phyloP scores from a whole-genome alignment of 2,797 vertebrate species.

The Yasuhikotakia modesta region DNA sequence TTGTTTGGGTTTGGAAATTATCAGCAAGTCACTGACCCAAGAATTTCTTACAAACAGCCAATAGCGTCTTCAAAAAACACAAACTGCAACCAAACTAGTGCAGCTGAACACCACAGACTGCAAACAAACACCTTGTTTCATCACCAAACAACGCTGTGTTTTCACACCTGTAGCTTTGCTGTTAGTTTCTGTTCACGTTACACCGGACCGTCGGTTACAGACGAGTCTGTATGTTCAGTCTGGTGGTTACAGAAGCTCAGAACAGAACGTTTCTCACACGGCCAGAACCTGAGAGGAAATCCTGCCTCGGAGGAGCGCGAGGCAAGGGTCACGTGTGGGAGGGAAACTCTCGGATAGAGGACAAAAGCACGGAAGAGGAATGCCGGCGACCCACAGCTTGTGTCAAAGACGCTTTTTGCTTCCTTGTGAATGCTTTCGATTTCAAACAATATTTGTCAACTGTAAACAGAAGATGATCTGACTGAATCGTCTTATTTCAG shows the following conservation, averaged over 20 bases:
- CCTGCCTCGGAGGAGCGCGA: slow-evolving; percentile 37
- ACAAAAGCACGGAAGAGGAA: slow-evolving; percentile 46
- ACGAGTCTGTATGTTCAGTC: background rate
- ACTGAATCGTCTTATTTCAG: slow-evolving; percentile 51
- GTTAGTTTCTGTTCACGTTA: background rate
- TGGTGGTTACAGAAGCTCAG: slow-evolving; percentile 7
- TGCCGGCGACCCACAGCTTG: slow-evolving; percentile 49
- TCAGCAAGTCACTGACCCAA: too few species aligned
- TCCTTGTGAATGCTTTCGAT: slow-evolving; percentile 61
- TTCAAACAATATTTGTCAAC: slow-evolving; percentile 19
- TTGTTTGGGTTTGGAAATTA: too few species aligned
- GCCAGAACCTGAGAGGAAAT: slow-evolving; percentile 63
- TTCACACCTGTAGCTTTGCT: background rate
- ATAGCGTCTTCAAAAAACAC: too few species aligned
- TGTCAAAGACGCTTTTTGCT: slow-evolving; percentile 37
- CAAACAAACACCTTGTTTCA: background rate
- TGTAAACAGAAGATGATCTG: background rate
- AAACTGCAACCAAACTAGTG: slow-evolving; percentile 1
- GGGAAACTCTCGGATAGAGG: slow-evolving; percentile 35
- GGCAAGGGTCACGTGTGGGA: slow-evolving; percentile 47
- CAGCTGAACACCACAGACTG: background rate
- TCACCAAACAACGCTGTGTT: background rate
- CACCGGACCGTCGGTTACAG: background rate
- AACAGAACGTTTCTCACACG: slow-evolving; percentile 39
- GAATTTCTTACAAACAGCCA: too few species aligned